phyloP scores from a whole-genome alignment of 2,888 invertebrate species.

The Lycaena phlaeas region DNA sequence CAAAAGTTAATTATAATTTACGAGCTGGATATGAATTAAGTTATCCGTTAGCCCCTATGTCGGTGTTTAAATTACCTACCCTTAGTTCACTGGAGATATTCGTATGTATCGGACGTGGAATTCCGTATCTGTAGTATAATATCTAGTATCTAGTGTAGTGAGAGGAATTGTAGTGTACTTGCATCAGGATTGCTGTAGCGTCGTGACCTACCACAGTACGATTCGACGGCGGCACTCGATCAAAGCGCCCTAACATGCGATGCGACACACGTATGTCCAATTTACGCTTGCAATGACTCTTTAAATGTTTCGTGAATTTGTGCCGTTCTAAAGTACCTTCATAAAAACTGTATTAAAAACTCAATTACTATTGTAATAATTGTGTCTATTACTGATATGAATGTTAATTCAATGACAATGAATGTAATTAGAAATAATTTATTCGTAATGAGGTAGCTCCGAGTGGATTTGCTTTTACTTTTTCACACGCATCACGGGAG shows the following conservation, averaged over 20 bases:
- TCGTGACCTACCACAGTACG: slow-evolving; percentile 55
- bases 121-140: slow-evolving; percentile 8
- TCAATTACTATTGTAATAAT: too few species aligned
- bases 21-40: slow-evolving; percentile 60
- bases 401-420: background rate
- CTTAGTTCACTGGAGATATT: slow-evolving; percentile 43
- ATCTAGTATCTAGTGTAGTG: slow-evolving; percentile 21
- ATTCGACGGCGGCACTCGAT: slow-evolving; percentile 36
- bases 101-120: slow-evolving; percentile 43
- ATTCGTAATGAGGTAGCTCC: slow-evolving; percentile 7
- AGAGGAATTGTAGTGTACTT: slow-evolving; percentile 27
- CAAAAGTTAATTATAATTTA: slow-evolving; percentile 71
- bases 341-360: background rate
- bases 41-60: slow-evolving; percentile 50
- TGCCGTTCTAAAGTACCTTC: background rate
- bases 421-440: background rate
- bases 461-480: slow-evolving; percentile 45
- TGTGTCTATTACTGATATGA: too few species aligned
- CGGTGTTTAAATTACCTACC: slow-evolving; percentile 48
- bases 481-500: slow-evolving; percentile 60
- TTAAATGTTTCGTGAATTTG: slow-evolving; percentile 19
- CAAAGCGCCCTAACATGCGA: slow-evolving; percentile 39
- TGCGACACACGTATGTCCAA: slow-evolving; percentile 55
- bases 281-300: slow-evolving; percentile 36
- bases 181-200: slow-evolving; percentile 35